Percentiles rank a stretch among this genome's conserved stretches.
phyloP scores from a whole-genome alignment of 1,140 invertebrate genomes.

The Ceratosolen fusciceps region DNA sequence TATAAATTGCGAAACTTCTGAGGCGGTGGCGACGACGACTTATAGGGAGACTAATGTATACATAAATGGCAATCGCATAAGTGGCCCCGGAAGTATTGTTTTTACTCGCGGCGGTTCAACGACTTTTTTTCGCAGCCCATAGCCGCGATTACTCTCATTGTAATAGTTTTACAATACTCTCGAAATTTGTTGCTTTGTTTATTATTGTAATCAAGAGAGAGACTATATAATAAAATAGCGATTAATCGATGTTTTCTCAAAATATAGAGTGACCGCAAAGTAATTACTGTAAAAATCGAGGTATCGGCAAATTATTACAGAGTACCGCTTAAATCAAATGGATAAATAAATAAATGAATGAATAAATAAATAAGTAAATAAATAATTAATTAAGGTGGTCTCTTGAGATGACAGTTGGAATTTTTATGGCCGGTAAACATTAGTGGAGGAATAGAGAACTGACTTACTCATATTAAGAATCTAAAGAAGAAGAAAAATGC shows the following conservation, averaged over 20 bases:
- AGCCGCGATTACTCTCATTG: slow-evolving; percentile 10
- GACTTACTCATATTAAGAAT: slow-evolving; percentile 24
- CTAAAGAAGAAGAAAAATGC: slow-evolving; percentile 38
- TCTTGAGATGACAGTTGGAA: slow-evolving; percentile 21
- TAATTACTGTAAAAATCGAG: slow-evolving; percentile 41
- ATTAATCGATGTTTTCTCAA: slow-evolving; percentile 10
- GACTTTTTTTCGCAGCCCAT: slow-evolving; percentile 22
- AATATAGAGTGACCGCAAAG: slow-evolving; percentile 30
- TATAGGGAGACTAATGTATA: slow-evolving; percentile 31
- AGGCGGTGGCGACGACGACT: slow-evolving; percentile 33
- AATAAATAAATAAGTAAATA: too few relatives aligned
- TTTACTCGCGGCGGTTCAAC: slow-evolving; percentile 36
- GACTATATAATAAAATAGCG: neutral
- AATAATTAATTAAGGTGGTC: too few relatives aligned
- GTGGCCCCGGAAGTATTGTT: slow-evolving; percentile 32
- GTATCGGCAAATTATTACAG: slow-evolving; percentile 38
- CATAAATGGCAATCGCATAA: slow-evolving; percentile 31
- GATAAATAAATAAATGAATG: too few relatives aligned
- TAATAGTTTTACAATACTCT: slow-evolving; percentile 31
- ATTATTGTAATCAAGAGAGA: slow-evolving; percentile 2
- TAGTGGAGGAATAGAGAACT: slow-evolving; percentile 26
- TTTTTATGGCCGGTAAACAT: slow-evolving; percentile 2
- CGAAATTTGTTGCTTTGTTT: slow-evolving; percentile 27
- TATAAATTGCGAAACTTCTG: slow-evolving; percentile 21
- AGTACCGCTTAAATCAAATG: slow-evolving; percentile 10